Evolutionary conservation across 92 coral and sea anemone species (phyloP), one percentile per base, ranked within the genome.

Genomic region (Galaxea fascicularis): DNA sequence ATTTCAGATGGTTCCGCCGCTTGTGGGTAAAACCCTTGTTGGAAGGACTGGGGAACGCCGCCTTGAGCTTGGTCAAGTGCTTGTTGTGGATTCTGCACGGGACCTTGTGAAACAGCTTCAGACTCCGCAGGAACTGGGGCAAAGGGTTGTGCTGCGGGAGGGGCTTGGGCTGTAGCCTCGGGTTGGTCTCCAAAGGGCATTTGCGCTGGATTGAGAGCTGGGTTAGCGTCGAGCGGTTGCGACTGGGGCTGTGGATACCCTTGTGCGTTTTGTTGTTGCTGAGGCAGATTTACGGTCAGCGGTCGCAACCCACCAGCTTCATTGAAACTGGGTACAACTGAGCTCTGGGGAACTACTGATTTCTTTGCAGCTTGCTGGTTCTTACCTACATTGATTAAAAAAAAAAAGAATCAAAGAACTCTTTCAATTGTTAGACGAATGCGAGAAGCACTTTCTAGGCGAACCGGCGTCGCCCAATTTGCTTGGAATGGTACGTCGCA

Each of bases 161-260:
- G 45, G 41, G 87, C 82, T 71, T 72, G 75, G 44, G 87, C 29
- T 11, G 54, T 29, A 78, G 71, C 57, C 0, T 51, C 30, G 44
- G 65, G 14, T 82, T 82, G 86, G 71, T 82, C 78, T 10, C 56
- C 78, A 25, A 70, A 82, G 11, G 86, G 56, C 58, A 56, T 58
- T 66, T 79, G 84, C 4, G 62, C 74, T 56, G 86, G 78, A 25
- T 54, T 74, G 5, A 53, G 17, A 17, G 62, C 44, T 21, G 31
- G 39, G 64, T 70, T 80, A 14, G 20, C 56, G 49, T 62, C 76
- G 10, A 65, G 77, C 17, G 77, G 29, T 31, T 69, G 67, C 1
- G 77, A 60, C 76, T 71, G 87, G 52, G 88, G 71, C 62, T 78
- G 89, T 71, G 78, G 71, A 60, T 21, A 72, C 44, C 86, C 82